Evolutionary conservation across 2,888 invertebrate genomes (phyloP), one percentile per base, ranked within the genome.

Genomic region (Euzetes globulus): DNA sequence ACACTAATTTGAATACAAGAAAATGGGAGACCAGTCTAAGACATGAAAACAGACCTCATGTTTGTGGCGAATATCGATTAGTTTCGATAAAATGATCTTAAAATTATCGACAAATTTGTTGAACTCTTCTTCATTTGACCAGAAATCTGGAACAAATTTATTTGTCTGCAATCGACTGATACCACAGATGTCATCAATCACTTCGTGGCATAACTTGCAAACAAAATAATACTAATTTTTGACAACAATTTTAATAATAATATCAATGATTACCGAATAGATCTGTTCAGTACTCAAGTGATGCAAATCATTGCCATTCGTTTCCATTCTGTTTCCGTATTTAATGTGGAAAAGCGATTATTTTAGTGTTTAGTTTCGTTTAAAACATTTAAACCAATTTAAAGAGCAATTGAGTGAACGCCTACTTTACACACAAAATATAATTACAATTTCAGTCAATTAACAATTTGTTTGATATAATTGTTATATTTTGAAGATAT

Each of bases 121-220:
- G n/a, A 63, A 63, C n/a, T 63, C 25, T 17, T 33, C 15, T 63
- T 63, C 63, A 17, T 33, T 63, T 13, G 63, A 9, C 29, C 29
- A 63, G 7, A n/a, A 3, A 4, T 29, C 33, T 33, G 63, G 63
- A 33, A 63, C 63, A 25, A 33, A 63, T 63, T 63, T 63, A 9
- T 15, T 1, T 19, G 29, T 3, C 7, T 63, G 2, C 19, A 63
- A 37, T 29, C 15, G 25, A 63, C 3, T 17, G n/a, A 63, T 33
- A 63, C 63, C 63, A 63, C 63, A 63, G n/a, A 63, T 63, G n/a
- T 63, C 33, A 33, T 63, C 63, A 9, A 63, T 63, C 33, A 63
- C 27, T 63, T 63, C 63, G 19, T 63, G 63, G 27, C 15, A 33
- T 19, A 63, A 63, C 63, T 63, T n/a, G n/a, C n/a, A 17, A 63